A percentile compares a stretch with the other conserved stretches of the same genome.
These are phyloP conservation scores for Helicoverpa assulta DNA, from an alignment of 2,888 invertebrate species.

Conservation along the genomic window DNA sequence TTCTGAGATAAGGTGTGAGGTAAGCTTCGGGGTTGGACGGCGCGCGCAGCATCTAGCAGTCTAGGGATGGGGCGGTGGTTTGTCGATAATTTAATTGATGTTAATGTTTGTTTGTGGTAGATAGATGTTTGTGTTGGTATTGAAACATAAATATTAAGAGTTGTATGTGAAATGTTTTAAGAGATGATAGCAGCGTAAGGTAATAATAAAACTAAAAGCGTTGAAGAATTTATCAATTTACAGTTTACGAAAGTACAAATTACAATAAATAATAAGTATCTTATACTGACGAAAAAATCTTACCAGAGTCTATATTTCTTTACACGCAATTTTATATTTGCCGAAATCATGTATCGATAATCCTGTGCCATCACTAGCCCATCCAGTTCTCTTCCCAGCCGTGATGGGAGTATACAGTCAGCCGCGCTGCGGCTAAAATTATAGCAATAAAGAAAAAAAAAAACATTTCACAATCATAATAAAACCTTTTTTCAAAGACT, in stretches of 20 bases:
- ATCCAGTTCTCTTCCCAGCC: slow-evolving; percentile 66
- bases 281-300: neutral
- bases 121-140: neutral
- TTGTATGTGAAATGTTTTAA: too few species aligned
- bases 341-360: neutral
- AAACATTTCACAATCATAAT: slow-evolving; percentile 44
- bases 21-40: slow-evolving; percentile 69
- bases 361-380: slow-evolving; percentile 64
- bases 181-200: too few species aligned
- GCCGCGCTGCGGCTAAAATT: slow-evolving; percentile 71
- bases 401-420: slow-evolving; percentile 75
- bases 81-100: slow-evolving; percentile 49
- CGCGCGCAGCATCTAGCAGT: slow-evolving; percentile 82
- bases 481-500: slow-evolving; percentile 56
- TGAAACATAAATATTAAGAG: neutral
- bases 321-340: neutral
- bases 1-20: slow-evolving; percentile 78
- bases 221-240: too few species aligned
- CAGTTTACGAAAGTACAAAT: neutral
- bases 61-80: slow-evolving; percentile 68
- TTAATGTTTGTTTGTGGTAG: neutral
- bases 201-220: too few species aligned
- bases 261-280: neutral
- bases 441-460: slow-evolving; percentile 58
- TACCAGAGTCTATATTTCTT: neutral